Evolutionary conservation across 2,113 vertebrate genomes (phyloP).

Genomic region (Corydoras sp.): DNA sequence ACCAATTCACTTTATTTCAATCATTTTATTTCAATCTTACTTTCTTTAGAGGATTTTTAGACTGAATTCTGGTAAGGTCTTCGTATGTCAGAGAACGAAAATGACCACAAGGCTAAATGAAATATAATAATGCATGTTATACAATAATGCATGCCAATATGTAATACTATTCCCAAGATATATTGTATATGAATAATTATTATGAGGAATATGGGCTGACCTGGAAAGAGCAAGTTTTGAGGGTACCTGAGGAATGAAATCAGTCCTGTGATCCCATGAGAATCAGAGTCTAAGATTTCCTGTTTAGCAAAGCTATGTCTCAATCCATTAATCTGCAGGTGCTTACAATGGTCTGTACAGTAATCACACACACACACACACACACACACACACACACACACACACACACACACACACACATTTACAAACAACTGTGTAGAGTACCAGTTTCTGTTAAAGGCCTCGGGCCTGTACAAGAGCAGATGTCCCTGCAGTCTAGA

Average conservation of each 20-base stretch:
- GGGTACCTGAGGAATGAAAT: slow-evolving; percentile 1
- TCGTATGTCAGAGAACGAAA: too few relatives aligned
- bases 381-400: slow-evolving; percentile 4
- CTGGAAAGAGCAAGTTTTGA: not conserved
- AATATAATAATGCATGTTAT: too few relatives aligned
- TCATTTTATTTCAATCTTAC: too few relatives aligned
- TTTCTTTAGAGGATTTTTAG: too few relatives aligned
- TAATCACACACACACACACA: slow-evolving; percentile 1
- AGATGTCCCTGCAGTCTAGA: not conserved
- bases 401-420: slow-evolving; percentile 4
- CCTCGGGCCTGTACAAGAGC: slow-evolving; percentile 1
- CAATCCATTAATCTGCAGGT: slow-evolving; percentile 22
- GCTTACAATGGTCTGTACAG: slow-evolving; percentile 1
- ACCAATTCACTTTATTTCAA: too few relatives aligned
- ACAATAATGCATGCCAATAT: too few relatives aligned
- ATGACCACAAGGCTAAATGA: too few relatives aligned
- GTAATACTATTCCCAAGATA: too few relatives aligned
- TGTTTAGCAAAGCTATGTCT: slow-evolving; percentile 10
- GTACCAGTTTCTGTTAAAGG: slow-evolving; percentile 12
- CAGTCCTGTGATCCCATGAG: slow-evolving; percentile 1
- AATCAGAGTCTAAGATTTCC: slow-evolving; percentile 29
- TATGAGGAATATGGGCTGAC: not conserved
- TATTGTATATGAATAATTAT: not conserved
- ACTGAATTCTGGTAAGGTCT: too few relatives aligned
- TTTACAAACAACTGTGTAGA: not conserved